These are phyloP conservation scores for Phoebastria nigripes DNA, from an alignment of 2,797 vertebrate species.

Conservation along the genomic window DNA sequence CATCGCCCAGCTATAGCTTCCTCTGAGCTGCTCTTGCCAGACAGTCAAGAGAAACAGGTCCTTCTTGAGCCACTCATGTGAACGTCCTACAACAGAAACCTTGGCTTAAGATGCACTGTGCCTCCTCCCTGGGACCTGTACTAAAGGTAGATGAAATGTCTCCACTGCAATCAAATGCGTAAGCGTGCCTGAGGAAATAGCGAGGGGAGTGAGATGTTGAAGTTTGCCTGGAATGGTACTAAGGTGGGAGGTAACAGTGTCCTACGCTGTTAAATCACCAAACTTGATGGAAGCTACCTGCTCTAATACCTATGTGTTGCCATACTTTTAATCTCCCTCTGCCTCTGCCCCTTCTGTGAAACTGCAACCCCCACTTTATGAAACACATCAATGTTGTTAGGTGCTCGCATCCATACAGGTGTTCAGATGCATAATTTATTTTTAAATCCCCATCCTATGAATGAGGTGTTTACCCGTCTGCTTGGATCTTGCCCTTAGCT, in stretches of 20 bases:
- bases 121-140: background rate
- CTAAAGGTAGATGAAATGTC: background rate
- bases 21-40: background rate
- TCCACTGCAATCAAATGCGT: background rate
- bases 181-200: background rate
- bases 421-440: background rate
- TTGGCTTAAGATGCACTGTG: fast-evolving
- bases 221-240: background rate
- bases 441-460: background rate
- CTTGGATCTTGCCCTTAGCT: background rate
- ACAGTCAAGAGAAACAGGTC: background rate
- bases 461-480: background rate
- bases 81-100: background rate
- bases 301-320: background rate
- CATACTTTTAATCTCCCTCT: background rate
- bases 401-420: background rate
- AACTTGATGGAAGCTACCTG: background rate
- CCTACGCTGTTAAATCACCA: background rate
- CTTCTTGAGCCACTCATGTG: background rate
- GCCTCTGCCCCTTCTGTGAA: background rate
- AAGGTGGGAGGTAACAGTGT: background rate
- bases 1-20: background rate
- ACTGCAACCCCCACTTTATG: background rate
- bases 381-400: background rate
- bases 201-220: background rate